phyloP scores from a whole-genome alignment of 2,113 vertebrate species.

The Baryphthengus martii region DNA sequence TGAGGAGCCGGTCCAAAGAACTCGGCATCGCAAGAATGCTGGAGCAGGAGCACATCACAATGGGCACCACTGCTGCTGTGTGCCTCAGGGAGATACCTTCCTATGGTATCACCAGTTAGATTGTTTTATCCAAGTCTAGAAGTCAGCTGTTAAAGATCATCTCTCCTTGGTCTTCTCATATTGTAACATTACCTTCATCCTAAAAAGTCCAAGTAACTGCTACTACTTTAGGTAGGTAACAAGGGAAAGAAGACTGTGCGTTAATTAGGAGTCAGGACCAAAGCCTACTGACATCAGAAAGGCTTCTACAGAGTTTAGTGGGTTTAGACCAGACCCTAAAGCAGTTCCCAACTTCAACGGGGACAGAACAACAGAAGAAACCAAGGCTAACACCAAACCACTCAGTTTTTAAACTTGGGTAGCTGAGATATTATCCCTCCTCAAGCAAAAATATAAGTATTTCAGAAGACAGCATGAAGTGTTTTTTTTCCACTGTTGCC shows the following conservation, averaged over 20 bases:
- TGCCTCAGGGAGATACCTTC: background rate
- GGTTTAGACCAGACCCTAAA: background rate
- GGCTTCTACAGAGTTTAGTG: background rate
- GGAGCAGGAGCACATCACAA: background rate
- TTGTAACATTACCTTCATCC: background rate
- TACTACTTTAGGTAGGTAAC: background rate
- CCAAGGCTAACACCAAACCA: background rate
- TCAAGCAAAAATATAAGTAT: background rate
- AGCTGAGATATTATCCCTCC: background rate
- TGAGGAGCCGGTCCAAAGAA: background rate
- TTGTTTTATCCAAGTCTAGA: background rate
- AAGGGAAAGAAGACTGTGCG: background rate
- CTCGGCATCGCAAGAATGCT: rapidly evolving
- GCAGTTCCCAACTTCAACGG: background rate
- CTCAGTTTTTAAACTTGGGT: background rate
- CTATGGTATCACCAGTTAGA: background rate
- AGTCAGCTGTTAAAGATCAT: background rate
- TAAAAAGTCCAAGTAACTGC: background rate
- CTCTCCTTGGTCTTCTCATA: background rate
- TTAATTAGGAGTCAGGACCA: background rate
- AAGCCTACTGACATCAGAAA: background rate
- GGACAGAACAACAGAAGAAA: background rate
- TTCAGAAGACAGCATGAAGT: background rate
- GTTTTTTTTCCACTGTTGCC: background rate
- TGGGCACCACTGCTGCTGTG: rapidly evolving